A percentile compares a stretch with the other conserved stretches of the same genome.
Evolutionary conservation across 92 coral and sea anemone genomes (phyloP).

Genomic region (Bergia sp.): DNA sequence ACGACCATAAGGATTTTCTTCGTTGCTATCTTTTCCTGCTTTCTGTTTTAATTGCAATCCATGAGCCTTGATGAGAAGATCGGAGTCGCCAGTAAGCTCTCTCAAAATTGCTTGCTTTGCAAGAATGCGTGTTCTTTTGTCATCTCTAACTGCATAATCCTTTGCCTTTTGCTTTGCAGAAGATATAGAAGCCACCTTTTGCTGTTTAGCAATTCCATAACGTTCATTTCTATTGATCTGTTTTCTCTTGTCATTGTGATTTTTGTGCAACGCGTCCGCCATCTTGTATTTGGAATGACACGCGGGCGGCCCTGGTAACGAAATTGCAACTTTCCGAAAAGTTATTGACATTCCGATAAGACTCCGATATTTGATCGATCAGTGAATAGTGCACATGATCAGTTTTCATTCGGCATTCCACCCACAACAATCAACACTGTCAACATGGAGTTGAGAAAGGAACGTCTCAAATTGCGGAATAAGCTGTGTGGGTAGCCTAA

Average conservation of each 20-base stretch:
- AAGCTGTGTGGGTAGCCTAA: background rate
- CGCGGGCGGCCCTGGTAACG: constrained; percentile 16
- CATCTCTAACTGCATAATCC: constrained; percentile 73
- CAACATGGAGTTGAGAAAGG: background rate
- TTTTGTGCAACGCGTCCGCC: constrained; percentile 52
- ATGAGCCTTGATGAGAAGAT: constrained; percentile 65
- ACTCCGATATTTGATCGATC: constrained; percentile 7
- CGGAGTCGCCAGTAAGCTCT: constrained; percentile 64
- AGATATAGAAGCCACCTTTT: constrained; percentile 66
- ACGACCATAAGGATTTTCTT: constrained; percentile 57
- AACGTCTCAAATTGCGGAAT: background rate
- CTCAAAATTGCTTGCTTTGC: constrained; percentile 85
- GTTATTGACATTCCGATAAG: constrained; percentile 1
- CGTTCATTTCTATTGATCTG: constrained; percentile 65
- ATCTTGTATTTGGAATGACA: constrained; percentile 33
- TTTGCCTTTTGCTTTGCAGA: constrained; percentile 71
- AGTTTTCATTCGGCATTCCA: background rate
- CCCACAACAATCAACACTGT: background rate
- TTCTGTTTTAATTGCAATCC: constrained; percentile 57
- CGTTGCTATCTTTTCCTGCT: constrained; percentile 26
- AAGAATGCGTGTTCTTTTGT: constrained; percentile 78
- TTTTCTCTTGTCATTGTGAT: background rate
- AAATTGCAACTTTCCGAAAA: constrained; percentile 1
- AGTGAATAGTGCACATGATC: background rate
- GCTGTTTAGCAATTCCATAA: constrained; percentile 63